These are phyloP conservation scores for Pemphredon lugubris DNA, from an alignment of 2,888 invertebrate species.

Conservation along the genomic window DNA sequence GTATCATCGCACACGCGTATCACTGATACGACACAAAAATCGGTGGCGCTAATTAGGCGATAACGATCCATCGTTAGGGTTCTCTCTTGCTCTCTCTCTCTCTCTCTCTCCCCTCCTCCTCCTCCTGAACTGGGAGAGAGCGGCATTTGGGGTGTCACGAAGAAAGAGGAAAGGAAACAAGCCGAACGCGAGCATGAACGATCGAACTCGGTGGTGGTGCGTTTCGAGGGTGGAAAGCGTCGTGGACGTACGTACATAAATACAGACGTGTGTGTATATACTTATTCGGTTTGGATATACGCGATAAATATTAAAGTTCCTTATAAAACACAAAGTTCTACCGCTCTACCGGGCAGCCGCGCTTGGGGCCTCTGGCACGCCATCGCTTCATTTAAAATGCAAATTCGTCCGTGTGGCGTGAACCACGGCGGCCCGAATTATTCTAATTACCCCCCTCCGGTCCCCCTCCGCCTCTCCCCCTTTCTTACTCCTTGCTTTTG, in stretches of 20 bases:
- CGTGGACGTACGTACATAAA: conserved; percentile 3
- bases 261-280: conserved; percentile 22
- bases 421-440: conserved; percentile 79
- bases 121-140: not conserved
- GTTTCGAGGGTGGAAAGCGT: not conserved
- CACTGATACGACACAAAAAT: conserved; percentile 61
- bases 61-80: conserved; percentile 60
- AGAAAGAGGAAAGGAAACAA: conserved; percentile 32
- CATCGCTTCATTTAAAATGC: conserved; percentile 81
- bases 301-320: conserved; percentile 78
- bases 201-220: conserved; percentile 29
- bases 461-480: conserved; percentile 20
- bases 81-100: no score
- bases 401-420: conserved; percentile 79
- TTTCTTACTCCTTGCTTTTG: conserved; percentile 43
- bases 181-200: conserved; percentile 33
- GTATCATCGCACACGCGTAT: conserved; percentile 49
- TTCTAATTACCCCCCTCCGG: conserved; percentile 78
- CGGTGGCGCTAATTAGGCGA: conserved; percentile 60
- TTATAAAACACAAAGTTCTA: conserved; percentile 78
- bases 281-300: conserved; percentile 64
- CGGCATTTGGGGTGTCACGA: not conserved
- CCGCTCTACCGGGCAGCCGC: conserved; percentile 50
- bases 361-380: conserved; percentile 74
- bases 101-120: no score